These are phyloP conservation scores for Diabrotica virgifera DNA, from an alignment of 1,140 invertebrate species.

Conservation along the genomic window DNA sequence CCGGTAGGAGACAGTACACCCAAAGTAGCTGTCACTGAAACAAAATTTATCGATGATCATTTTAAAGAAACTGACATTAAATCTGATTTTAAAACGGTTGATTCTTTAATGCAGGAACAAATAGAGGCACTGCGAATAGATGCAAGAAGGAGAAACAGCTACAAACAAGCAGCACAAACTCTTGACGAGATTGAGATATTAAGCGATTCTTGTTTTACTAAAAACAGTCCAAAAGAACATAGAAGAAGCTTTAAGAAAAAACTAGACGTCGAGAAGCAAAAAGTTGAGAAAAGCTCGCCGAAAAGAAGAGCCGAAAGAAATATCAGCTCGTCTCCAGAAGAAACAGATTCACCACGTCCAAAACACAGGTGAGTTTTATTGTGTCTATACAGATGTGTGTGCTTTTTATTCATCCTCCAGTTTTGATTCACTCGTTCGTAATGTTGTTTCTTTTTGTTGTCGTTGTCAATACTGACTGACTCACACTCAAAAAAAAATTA, in stretches of 20 bases:
- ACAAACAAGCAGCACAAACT: constrained; percentile 42
- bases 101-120: constrained; percentile 43
- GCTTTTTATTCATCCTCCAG: too few species aligned
- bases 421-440: too few species aligned
- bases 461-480: too few species aligned
- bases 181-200: constrained; percentile 41
- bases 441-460: too few species aligned
- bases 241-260: constrained; percentile 31
- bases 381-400: too few species aligned
- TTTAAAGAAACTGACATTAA: constrained; percentile 27
- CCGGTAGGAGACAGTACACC: constrained; percentile 19
- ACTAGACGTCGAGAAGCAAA: constrained; percentile 34
- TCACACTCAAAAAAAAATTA: too few species aligned
- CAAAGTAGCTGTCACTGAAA: constrained; percentile 19
- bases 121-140: constrained; percentile 41
- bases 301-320: constrained; percentile 33
- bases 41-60: constrained; percentile 21
- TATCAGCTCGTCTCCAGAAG: constrained; percentile 38
- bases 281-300: constrained; percentile 34
- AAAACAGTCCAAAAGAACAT: constrained; percentile 31
- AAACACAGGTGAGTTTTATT: constrained; percentile 33
- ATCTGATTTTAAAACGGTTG: constrained; percentile 36
- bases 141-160: constrained; percentile 41
- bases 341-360: constrained; percentile 39
- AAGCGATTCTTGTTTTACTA: constrained; percentile 24